phyloP scores from a whole-genome alignment of 2,888 invertebrate species.

The Acanthosepion esculentum region DNA sequence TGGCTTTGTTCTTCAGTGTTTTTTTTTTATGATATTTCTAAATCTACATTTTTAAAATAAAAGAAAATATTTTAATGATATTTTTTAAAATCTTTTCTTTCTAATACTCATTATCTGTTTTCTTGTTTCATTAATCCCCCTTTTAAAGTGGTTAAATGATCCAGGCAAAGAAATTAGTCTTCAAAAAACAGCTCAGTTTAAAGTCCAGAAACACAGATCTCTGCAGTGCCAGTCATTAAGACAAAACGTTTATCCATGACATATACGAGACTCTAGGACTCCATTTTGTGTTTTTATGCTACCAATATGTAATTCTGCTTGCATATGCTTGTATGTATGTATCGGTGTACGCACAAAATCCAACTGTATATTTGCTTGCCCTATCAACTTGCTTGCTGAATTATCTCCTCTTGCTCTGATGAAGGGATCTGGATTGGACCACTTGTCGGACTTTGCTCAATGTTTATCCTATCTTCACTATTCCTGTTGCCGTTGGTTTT shows the following conservation, averaged over 20 bases:
- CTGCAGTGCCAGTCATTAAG: not conserved
- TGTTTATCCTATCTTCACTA: not conserved
- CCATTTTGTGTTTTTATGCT: not conserved
- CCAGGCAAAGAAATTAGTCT: not conserved
- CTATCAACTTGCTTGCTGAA: not conserved
- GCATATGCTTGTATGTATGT: not conserved
- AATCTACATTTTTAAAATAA: not conserved
- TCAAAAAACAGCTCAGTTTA: not conserved
- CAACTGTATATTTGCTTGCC: not conserved
- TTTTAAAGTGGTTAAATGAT: not conserved
- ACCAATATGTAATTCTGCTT: not conserved
- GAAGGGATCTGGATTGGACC: not conserved
- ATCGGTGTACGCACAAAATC: not conserved
- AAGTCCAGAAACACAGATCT: slow-evolving; percentile 6
- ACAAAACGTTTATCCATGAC: not conserved
- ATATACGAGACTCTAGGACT: slow-evolving; percentile 6
- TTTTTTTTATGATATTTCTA: not conserved
- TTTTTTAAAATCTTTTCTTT: not conserved
- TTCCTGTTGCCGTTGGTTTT: not conserved
- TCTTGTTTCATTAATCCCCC: not conserved
- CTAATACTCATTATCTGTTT: not conserved
- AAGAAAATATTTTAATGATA: not conserved
- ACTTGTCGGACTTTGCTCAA: not conserved
- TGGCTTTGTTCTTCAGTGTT: not conserved
- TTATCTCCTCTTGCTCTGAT: slow-evolving; percentile 17